phyloP scores from a whole-genome alignment of 2,888 invertebrate species.

The Iphiclides podalirius region DNA sequence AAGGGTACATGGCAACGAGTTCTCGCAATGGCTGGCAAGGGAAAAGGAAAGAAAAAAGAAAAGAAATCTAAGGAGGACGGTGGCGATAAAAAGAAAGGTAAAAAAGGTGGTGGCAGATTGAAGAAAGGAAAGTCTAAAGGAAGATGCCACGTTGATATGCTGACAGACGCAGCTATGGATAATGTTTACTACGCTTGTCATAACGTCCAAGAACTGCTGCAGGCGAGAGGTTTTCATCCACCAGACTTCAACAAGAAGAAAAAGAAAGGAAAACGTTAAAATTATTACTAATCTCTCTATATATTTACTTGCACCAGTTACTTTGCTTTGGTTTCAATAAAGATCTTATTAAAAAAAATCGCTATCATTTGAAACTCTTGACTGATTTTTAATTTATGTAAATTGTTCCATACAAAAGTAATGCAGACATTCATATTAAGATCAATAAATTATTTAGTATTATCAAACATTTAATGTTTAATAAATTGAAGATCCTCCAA shows the following conservation, averaged over 20 bases:
- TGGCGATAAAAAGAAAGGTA: slow-evolving; percentile 70
- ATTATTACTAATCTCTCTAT: not conserved
- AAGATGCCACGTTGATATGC: slow-evolving; percentile 89
- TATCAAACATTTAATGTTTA: too few species aligned
- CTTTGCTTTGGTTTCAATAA: too few species aligned
- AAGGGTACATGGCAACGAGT: slow-evolving; percentile 25
- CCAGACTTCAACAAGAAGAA: slow-evolving; percentile 93
- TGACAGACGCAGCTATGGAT: slow-evolving; percentile 94
- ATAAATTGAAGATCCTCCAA: too few species aligned
- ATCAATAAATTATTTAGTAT: too few species aligned
- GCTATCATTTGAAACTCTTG: too few species aligned
- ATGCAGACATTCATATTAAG: too few species aligned
- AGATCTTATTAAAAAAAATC: too few species aligned
- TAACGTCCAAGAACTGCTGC: slow-evolving; percentile 93
- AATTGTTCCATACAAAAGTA: too few species aligned
- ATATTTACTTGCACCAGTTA: too few species aligned
- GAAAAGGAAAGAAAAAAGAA: slow-evolving; percentile 72
- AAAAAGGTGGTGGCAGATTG: slow-evolving; percentile 66
- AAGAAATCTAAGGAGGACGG: slow-evolving; percentile 73
- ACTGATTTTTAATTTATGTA: too few species aligned
- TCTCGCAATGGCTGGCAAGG: slow-evolving; percentile 53
- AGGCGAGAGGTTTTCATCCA: slow-evolving; percentile 93
- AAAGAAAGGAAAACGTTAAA: slow-evolving; percentile 85
- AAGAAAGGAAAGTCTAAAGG: slow-evolving; percentile 81
- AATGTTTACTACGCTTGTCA: slow-evolving; percentile 97